Base-by-base conservation (phyloP, 2,113 vertebrate species). In the Oryzias javanicus region DNA sequence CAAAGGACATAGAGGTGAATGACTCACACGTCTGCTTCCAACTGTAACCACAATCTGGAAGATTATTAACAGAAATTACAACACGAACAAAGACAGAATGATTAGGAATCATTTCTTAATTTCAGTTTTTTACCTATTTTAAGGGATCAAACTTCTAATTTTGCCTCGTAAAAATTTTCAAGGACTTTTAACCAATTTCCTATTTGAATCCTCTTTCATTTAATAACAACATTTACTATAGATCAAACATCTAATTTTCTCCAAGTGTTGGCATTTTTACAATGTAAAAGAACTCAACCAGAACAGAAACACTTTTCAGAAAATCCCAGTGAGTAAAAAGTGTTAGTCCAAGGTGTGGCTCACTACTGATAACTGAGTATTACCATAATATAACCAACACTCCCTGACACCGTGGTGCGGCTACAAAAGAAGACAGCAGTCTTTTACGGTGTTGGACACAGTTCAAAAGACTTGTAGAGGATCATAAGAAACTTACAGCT, bases 21-120 rank as follows among this genome's bases (percentile, higher is more conserved):
- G 56, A 72, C 25, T 35, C 12, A 35, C 52, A 61, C 44, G 35
- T 51, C 45, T 51, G 46, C 62, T 27, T 51, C 42, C n/a, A 6
- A 17, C 50, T 50, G 35, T 48, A 20, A 2, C 35, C 50, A 70
- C 16, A 18, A n/a, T 40, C 42, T 59, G 16, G 60, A 17, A 27
- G 46, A 72, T 72, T 41, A 78, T 80, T 69, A 76, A 67, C 61
- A 70, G 49, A 55, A 24, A 56, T 46, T 47, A 40, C 22, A 60
- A 42, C 25, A 55, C 10, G 17, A 4, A 18, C 17, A 16, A 55
- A 47, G 42, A 45, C 67, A 65, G 13, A 24, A 24, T 59, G 4
- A 0, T 2, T 7, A 1, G 40, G 8, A 35, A 66, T 70, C 60
- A 29, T 46, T 44, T 15, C 4, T 53, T 13, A 53, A 53, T 49